Evolutionary conservation across 2,113 vertebrate species (phyloP).

Genomic region (Pedionomus torquatus): DNA sequence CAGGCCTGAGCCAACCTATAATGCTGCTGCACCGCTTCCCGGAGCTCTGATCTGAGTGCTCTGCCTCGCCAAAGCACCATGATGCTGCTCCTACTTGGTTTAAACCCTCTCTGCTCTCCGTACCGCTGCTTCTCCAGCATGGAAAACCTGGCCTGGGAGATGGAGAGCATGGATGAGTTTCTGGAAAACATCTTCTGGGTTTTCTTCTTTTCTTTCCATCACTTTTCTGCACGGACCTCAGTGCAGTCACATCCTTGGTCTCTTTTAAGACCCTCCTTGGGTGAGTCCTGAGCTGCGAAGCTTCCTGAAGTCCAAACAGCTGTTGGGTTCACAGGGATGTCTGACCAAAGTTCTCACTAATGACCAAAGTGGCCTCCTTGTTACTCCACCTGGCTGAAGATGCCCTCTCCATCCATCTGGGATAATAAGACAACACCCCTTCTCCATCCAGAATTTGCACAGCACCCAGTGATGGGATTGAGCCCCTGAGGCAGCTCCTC

Average conservation of each 20-base stretch:
- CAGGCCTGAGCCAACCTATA: neutral
- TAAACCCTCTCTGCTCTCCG: neutral
- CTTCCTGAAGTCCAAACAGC: neutral
- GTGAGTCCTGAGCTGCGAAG: neutral
- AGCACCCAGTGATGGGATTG: accelerated
- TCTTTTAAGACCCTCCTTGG: neutral
- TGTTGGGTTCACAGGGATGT: neutral
- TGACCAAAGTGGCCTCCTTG: neutral
- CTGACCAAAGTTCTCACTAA: accelerated
- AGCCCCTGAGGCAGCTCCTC: neutral
- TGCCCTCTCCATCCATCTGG: neutral
- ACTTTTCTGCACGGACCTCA: neutral
- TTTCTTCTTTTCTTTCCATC: neutral
- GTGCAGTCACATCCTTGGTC: neutral
- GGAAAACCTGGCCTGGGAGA: neutral
- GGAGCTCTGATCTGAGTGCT: neutral
- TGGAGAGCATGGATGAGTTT: neutral
- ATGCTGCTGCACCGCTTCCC: neutral
- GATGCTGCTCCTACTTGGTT: neutral
- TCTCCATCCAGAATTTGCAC: neutral
- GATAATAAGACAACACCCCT: no score
- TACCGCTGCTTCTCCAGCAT: neutral
- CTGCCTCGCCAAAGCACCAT: accelerated
- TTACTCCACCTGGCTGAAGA: neutral
- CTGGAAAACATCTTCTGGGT: neutral